These are phyloP conservation scores for Furnarius figulus DNA, from an alignment of 2,113 vertebrate species.

Conservation along the genomic window DNA sequence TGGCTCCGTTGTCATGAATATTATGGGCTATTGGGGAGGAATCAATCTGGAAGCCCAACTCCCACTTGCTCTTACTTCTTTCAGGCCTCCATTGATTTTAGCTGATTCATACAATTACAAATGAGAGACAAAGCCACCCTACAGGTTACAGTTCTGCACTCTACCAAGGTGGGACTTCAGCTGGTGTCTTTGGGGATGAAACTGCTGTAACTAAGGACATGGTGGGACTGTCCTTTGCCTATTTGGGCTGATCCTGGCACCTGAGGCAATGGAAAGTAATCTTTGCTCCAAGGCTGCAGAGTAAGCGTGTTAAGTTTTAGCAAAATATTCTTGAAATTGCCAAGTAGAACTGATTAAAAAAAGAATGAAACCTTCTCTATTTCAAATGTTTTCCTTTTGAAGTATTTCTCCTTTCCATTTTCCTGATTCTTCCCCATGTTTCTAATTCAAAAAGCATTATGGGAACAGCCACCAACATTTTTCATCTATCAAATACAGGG, in stretches of 20 bases:
- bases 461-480: conserved; percentile 3
- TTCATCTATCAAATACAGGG: not conserved
- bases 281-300: not conserved
- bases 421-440: not conserved
- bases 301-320: not conserved
- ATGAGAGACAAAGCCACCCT: not conserved
- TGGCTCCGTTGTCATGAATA: not conserved
- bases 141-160: not conserved
- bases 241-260: not conserved
- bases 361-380: not conserved
- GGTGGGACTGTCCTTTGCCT: not conserved
- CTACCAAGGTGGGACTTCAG: not conserved
- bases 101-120: not conserved
- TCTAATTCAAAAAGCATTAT: conserved; percentile 17
- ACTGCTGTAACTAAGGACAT: not conserved
- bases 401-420: not conserved
- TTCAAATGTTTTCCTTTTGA: conserved; percentile 8
- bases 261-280: not conserved
- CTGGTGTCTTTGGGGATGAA: not conserved
- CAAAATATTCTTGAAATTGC: not conserved
- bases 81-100: not conserved
- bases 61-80: not conserved
- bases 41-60: not conserved
- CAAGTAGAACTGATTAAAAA: not conserved
- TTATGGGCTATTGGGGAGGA: not conserved